Base-by-base conservation (phyloP, 2,797 vertebrate species). In the Sebastiscus albofasciatus region DNA sequence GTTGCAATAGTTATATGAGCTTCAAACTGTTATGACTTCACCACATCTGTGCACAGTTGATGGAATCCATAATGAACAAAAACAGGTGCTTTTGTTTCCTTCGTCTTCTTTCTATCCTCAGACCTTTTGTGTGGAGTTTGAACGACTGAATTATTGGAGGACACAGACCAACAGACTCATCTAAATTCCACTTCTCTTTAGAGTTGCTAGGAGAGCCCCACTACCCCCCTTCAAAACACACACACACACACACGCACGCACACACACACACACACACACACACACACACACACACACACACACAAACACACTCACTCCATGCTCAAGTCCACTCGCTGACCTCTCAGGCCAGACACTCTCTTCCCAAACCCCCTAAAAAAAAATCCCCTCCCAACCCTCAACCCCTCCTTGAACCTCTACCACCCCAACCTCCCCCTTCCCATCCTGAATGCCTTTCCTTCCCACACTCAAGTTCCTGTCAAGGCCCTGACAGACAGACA, bases 391-490 rank as follows among this genome's bases (percentile, higher is more conserved):
- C 69, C 52, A 64, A 61, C 24, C 56, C 77, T 36, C 58, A 83
- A 79, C 81, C 86, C 77, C 83, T 82, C 81, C 89, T 79, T 88
- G 82, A 90, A 83, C 86, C 76, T 77, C 62, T 54, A 62, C 29
- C 62, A 56, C 75, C 49, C 34, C 69, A 16, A 11, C 54, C 61
- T 24, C 66, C 34, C 24, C 58, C 14, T 13, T 66, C 55, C 54
- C 5, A 59, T 11, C 60, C 52, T 46, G 33, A 83, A 75, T 64
- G 36, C 86, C 67, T 90, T 80, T 58, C 82, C 91, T 90, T 93
- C 93, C 89, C 91, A 93, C 93, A 93, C 90, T 92, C 85, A 89
- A 92, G 94, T 93, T 94, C 89, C 89, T 85, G 90, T 91, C 90
- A 89, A 89, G 90, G 80, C 76, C 79, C 78, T 94, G 93, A 94